These are phyloP conservation scores for Dipodomys ordii DNA, from an alignment of 2,113 vertebrate genomes.

Conservation along the genomic window DNA sequence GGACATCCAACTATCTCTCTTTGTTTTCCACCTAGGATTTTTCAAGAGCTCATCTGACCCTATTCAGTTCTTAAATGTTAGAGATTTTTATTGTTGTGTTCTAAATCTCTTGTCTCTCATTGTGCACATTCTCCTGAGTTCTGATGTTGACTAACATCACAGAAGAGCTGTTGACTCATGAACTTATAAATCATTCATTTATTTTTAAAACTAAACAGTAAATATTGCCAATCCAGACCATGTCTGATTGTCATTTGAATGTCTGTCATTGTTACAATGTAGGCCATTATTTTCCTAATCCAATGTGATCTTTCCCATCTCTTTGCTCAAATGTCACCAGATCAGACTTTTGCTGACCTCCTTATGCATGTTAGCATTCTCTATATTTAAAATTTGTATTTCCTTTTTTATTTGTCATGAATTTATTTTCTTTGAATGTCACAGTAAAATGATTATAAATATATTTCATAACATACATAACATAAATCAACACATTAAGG, in stretches of 20 bases:
- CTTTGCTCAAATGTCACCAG: slow-evolving; percentile 15
- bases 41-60: not conserved
- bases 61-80: not conserved
- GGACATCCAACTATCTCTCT: not conserved
- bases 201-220: not conserved
- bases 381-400: not conserved
- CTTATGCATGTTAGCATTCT: slow-evolving; percentile 13
- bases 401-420: not conserved
- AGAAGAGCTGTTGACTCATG: not conserved
- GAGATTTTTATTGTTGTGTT: not conserved
- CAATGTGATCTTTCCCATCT: not conserved
- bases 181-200: not conserved
- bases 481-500: not conserved
- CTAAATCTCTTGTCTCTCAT: not conserved
- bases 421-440: slow-evolving; percentile 14
- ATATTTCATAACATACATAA: not conserved
- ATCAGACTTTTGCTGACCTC: not conserved
- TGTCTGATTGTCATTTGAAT: not conserved
- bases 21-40: not conserved
- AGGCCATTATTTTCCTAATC: not conserved
- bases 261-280: not conserved
- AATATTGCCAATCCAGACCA: not conserved
- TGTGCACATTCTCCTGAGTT: not conserved
- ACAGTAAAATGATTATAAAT: not conserved
- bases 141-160: not conserved